Conservation (phyloP, 2,888 invertebrate genomes). For the Ecliptopera silaceata region DNA sequence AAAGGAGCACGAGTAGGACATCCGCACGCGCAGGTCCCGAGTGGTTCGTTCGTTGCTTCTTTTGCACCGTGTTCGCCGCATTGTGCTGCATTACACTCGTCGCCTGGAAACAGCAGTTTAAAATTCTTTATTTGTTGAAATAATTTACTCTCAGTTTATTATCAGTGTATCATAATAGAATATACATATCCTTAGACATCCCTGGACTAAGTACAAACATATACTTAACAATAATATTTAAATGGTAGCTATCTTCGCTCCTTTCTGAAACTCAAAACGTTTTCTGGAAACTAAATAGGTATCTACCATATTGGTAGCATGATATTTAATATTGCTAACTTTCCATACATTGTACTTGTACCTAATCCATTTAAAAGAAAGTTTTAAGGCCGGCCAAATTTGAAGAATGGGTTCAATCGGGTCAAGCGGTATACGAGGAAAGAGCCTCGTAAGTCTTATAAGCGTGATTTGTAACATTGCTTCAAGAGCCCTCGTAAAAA, state of each 20-base stretch:
- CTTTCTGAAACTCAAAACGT: too few relatives aligned
- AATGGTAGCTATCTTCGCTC: too few relatives aligned
- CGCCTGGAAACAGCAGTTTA: constrained; percentile 49
- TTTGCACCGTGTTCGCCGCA: constrained; percentile 74
- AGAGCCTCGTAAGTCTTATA: constrained; percentile 6
- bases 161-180: too few relatives aligned
- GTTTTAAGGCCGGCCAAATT: constrained; percentile 10
- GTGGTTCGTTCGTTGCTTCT: constrained; percentile 43
- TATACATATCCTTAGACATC: too few relatives aligned
- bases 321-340: neutral
- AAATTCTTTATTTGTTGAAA: neutral
- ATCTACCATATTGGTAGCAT: neutral
- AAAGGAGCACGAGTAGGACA: constrained; percentile 90
- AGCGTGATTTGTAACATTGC: constrained; percentile 17
- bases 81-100: constrained; percentile 64
- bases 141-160: too few relatives aligned
- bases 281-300: too few relatives aligned
- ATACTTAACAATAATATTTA: too few relatives aligned
- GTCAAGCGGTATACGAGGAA: constrained; percentile 14
- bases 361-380: neutral
- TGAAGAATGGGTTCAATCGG: constrained; percentile 13
- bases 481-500: constrained; percentile 26
- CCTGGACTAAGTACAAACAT: too few relatives aligned
- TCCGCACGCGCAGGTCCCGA: constrained; percentile 86
- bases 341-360: neutral